phyloP scores from a whole-genome alignment of 92 coral and sea anemone genomes.

The Bergia sp. region DNA sequence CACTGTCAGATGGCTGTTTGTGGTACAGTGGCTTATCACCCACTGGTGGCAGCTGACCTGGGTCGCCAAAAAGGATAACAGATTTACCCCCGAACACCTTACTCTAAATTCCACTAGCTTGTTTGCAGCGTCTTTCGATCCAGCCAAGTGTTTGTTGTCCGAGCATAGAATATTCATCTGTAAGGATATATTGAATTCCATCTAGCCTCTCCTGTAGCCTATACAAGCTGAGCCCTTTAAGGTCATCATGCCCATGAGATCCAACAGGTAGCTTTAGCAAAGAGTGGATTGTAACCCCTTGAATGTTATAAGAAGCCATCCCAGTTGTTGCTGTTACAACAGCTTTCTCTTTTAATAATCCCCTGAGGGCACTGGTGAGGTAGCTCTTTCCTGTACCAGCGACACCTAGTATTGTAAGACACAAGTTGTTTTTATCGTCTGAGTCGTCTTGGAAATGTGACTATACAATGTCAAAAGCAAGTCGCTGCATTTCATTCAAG shows the following conservation, averaged over 20 bases:
- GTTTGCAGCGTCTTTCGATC: slow-evolving; percentile 59
- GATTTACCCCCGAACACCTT: slow-evolving; percentile 57
- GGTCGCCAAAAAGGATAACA: slow-evolving; percentile 56
- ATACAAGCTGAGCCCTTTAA: slow-evolving; percentile 51
- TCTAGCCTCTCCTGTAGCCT: slow-evolving; percentile 52
- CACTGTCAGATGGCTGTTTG: slow-evolving; percentile 53
- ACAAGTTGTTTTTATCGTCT: slow-evolving; percentile 43
- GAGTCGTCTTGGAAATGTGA: slow-evolving; percentile 43
- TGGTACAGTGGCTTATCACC: slow-evolving; percentile 69
- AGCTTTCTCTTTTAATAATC: background rate
- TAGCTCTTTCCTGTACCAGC: slow-evolving; percentile 57
- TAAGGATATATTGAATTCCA: slow-evolving; percentile 60
- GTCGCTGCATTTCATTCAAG: slow-evolving; percentile 48
- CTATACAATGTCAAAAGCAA: slow-evolving; percentile 65
- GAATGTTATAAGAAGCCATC: slow-evolving; percentile 56
- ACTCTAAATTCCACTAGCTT: slow-evolving; percentile 55
- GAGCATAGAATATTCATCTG: slow-evolving; percentile 79
- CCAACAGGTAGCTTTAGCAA: slow-evolving; percentile 62
- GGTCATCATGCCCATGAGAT: slow-evolving; percentile 49
- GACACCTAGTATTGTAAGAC: slow-evolving; percentile 45
- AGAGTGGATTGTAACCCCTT: slow-evolving; percentile 63
- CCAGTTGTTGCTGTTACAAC: slow-evolving; percentile 62
- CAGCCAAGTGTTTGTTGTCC: slow-evolving; percentile 67
- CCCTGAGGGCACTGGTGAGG: slow-evolving; percentile 54
- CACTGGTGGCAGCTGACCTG: slow-evolving; percentile 64